Evolutionary conservation across 2,888 invertebrate genomes (phyloP).

Genomic region (Andrena minutula): DNA sequence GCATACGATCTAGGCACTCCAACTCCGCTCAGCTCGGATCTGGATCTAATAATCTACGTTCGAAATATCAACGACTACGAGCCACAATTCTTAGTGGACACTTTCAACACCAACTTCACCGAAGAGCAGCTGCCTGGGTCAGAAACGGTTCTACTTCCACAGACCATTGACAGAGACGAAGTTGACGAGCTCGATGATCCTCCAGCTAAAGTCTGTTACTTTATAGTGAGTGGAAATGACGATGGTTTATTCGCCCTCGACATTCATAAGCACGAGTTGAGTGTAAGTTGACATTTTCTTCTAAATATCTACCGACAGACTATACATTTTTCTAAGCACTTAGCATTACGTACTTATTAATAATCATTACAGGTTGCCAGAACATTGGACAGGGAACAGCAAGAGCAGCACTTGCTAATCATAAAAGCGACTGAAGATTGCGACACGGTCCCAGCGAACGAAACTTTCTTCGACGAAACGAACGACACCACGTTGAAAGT

Average conservation of each 20-base stretch:
- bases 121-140: constrained; percentile 88
- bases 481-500: constrained; percentile 91
- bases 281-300: constrained; percentile 85
- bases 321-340: neutral
- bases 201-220: constrained; percentile 95
- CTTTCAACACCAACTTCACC: constrained; percentile 89
- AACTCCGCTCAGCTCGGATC: constrained; percentile 93
- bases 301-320: neutral
- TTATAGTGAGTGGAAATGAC: constrained; percentile 94
- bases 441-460: constrained; percentile 87
- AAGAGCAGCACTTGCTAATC: constrained; percentile 89
- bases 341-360: neutral
- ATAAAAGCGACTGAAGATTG: constrained; percentile 95
- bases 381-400: constrained; percentile 91
- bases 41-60: constrained; percentile 95
- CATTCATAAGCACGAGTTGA: constrained; percentile 89
- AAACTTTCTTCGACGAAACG: constrained; percentile 86
- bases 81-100: constrained; percentile 92
- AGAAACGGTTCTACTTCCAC: constrained; percentile 90
- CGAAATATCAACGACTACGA: constrained; percentile 95
- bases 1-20: constrained; percentile 96
- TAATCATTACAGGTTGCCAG: constrained; percentile 84
- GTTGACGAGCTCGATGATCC: constrained; percentile 93
- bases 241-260: constrained; percentile 90
- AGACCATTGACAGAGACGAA: constrained; percentile 94